phyloP scores from a whole-genome alignment of 2,888 invertebrate species.

The Drepana falcataria region DNA sequence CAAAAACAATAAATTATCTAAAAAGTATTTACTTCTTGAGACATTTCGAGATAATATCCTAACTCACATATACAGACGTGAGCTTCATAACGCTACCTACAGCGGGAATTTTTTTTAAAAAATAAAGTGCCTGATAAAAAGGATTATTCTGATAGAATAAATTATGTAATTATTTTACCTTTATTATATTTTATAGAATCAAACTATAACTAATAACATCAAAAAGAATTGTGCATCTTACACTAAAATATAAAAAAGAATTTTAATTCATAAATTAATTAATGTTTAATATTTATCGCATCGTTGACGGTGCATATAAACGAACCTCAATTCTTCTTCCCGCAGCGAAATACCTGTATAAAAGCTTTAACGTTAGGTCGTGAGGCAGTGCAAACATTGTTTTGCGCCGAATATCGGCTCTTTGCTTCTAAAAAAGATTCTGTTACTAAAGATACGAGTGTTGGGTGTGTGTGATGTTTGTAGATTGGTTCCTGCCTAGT shows the following conservation, averaged over 20 bases:
- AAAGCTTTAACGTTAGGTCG: constrained; percentile 33
- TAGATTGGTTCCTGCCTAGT: no score
- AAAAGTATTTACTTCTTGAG: no score
- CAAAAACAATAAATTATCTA: no score
- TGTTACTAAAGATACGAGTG: constrained; percentile 13
- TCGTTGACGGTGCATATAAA: not conserved
- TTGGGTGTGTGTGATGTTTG: not conserved
- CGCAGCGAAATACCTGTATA: constrained; percentile 36
- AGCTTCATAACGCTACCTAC: no score
- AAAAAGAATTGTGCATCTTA: constrained; percentile 81
- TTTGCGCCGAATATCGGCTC: constrained; percentile 30
- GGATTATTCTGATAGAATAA: constrained; percentile 70
- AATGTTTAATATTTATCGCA: constrained; percentile 39
- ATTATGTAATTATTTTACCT: constrained; percentile 60
- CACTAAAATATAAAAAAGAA: constrained; percentile 76
- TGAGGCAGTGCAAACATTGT: constrained; percentile 32
- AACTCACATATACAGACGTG: no score
- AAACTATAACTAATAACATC: constrained; percentile 80
- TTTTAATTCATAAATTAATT: constrained; percentile 56
- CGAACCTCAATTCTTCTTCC: not conserved
- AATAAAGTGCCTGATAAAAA: constrained; percentile 69
- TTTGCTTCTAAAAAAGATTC: constrained; percentile 23
- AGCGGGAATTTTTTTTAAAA: constrained; percentile 60
- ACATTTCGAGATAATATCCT: no score
- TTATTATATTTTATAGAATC: constrained; percentile 81